Percentiles rank a stretch among this genome's conserved stretches.
Conservation (phyloP, 2,888 invertebrate species). For the Lithophane ornitopus region DNA sequence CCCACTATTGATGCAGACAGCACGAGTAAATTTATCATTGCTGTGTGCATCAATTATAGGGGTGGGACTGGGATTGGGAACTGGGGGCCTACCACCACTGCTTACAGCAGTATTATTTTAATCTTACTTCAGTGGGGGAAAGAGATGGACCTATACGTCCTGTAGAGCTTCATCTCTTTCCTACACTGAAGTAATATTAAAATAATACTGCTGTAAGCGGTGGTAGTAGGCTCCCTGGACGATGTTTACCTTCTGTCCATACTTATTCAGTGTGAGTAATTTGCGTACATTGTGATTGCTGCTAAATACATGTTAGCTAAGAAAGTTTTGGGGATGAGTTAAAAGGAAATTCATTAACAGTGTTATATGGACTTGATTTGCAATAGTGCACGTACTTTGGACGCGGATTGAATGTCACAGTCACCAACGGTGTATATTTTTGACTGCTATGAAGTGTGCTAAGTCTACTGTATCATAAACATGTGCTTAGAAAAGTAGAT, state of each 20-base stretch:
- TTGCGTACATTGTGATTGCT: constrained; percentile 29
- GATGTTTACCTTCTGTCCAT: constrained; percentile 25
- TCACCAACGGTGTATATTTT: background rate
- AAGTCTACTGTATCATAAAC: background rate
- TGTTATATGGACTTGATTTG: constrained; percentile 37
- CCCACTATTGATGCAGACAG: background rate
- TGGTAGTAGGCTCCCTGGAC: no score
- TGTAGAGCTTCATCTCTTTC: no score
- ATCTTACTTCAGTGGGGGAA: no score
- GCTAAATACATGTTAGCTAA: constrained; percentile 52
- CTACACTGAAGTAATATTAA: no score
- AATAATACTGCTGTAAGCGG: no score
- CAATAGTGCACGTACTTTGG: constrained; percentile 31
- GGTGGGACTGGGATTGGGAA: background rate
- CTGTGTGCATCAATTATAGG: background rate
- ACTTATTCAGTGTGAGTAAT: constrained; percentile 9
- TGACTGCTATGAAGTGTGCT: background rate
- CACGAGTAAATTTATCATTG: background rate
- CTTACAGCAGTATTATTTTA: no score
- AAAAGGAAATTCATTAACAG: constrained; percentile 38
- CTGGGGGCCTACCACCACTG: no score
- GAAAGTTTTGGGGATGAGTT: constrained; percentile 40
- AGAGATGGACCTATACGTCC: no score
- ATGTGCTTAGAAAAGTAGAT: no score
- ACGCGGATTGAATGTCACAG: background rate